phyloP scores from a whole-genome alignment of 2,888 invertebrate genomes.

The Anthophora plumipes region DNA sequence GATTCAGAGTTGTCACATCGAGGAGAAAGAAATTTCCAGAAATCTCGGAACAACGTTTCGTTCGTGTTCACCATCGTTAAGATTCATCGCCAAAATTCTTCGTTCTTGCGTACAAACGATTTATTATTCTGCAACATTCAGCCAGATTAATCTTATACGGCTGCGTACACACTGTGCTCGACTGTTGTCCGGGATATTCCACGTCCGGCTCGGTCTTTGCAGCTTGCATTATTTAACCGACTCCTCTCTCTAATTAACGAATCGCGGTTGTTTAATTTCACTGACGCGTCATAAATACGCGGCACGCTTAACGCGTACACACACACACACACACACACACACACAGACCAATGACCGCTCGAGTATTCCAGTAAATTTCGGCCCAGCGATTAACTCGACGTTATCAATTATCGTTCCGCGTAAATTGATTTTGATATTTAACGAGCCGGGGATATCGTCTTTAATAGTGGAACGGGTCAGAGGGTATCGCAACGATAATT shows the following conservation, averaged over 20 bases:
- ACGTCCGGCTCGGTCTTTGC: slow-evolving; percentile 27
- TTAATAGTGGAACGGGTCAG: slow-evolving; percentile 17
- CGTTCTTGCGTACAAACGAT: background rate
- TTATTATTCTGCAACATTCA: background rate
- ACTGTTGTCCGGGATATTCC: slow-evolving; percentile 53
- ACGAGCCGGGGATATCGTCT: slow-evolving; percentile 39
- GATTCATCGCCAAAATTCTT: background rate
- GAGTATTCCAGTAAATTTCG: slow-evolving; percentile 51
- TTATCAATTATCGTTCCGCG: slow-evolving; percentile 45
- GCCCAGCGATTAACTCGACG: slow-evolving; percentile 53
- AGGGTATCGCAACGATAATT: slow-evolving; percentile 15
- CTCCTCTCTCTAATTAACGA: slow-evolving; percentile 66
- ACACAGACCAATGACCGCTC: slow-evolving; percentile 5
- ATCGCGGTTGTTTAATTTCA: slow-evolving; percentile 63
- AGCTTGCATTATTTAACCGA: slow-evolving; percentile 63
- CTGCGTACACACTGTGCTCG: slow-evolving; percentile 25
- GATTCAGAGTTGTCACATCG: too few relatives aligned
- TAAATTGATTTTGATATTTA: slow-evolving; percentile 58
- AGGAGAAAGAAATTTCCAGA: too few relatives aligned
- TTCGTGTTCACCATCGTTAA: too few relatives aligned
- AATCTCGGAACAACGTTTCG: too few relatives aligned
- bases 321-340: too few relatives aligned
- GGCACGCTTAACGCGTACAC: slow-evolving; percentile 25
- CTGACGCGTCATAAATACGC: slow-evolving; percentile 56
- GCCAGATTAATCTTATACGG: slow-evolving; percentile 29